Base-by-base conservation (phyloP, 2,888 invertebrate species). In the Orgyia antiqua region DNA sequence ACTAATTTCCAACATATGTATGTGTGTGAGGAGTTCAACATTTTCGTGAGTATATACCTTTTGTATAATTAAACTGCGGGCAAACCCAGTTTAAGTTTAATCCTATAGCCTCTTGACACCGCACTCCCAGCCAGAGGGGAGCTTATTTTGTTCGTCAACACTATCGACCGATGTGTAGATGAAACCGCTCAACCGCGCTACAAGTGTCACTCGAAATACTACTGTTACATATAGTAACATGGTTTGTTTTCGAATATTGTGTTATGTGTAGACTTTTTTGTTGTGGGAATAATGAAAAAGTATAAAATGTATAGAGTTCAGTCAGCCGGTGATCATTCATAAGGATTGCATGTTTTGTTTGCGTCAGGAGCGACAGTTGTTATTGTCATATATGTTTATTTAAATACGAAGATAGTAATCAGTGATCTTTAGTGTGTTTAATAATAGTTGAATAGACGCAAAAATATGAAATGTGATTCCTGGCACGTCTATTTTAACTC, bases 41-140 rank as follows among this genome's bases (percentile, higher is more conserved):
- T 15, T 4, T 15, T 4, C 6, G 15, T 55, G 64, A 66, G 67
- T 70, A 53, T 42, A 72, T 77, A 78, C 80, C 75, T 82, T 83
- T 80, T 80, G 82, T 82, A 80, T 83, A 83, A 84, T 83, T 84
- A 80, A 83, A 80, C 75, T 79, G 75, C 68, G 74, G 80, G 73
- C 72, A 75, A 80, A 80, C 77, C 78, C 72, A 77, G 80, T 84
- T 80, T 78, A 78, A 83, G 83, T 84, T 83, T 82, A 84, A 84
- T 86, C 83, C 80, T 80, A 77, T 80, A 82, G 80, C 84, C 82
- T 83, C 83, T 84, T 86, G 84, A 86, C 83, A 80, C 79, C 78
- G 68, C 77, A 69, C 78, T 72, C 69, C 68, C 69, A 61, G 69
- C 59, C 65, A 49, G 58, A 68, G 76, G 77, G 77, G 72, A 79